Conservation (phyloP, 2,113 vertebrate species). For the Tragelaphus buxtoni region DNA sequence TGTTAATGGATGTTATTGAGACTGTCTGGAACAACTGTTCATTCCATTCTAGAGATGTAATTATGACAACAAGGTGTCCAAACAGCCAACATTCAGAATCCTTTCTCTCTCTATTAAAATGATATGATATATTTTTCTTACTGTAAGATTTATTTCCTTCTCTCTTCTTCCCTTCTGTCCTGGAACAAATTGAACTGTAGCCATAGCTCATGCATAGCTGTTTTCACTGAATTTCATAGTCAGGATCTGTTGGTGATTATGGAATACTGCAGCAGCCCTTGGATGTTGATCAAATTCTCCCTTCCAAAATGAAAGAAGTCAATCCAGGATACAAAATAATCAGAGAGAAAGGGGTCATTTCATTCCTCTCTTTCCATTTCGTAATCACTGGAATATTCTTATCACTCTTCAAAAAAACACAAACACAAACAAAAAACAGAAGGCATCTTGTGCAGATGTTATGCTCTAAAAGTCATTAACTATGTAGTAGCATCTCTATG, state of each 20-base stretch:
- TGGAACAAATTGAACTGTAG: not conserved
- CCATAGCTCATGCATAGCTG: not conserved
- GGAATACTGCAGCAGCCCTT: not conserved
- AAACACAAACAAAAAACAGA: not conserved
- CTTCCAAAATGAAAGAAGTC: not conserved
- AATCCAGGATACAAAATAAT: not conserved
- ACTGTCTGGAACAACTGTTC: slow-evolving; percentile 33
- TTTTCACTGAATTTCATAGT: not conserved
- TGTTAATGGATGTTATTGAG: slow-evolving; percentile 41
- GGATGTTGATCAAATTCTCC: slow-evolving; percentile 1
- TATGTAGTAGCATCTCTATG: not conserved
- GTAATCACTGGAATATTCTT: not conserved
- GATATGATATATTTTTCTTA: not conserved
- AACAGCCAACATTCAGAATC: not conserved
- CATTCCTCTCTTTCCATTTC: slow-evolving; percentile 4
- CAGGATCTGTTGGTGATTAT: not conserved
- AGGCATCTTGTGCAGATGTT: not conserved
- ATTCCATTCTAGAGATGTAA: slow-evolving; percentile 40
- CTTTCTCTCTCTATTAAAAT: not conserved
- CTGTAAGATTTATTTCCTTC: not conserved
- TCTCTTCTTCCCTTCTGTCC: not conserved
- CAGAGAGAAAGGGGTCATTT: not conserved
- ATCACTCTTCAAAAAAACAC: not conserved
- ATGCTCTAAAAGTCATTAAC: not conserved
- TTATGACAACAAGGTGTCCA: slow-evolving; percentile 41